A percentile compares a stretch with the other conserved stretches of the same genome.
Evolutionary conservation across 2,113 vertebrate species (phyloP).

Genomic region (Tamias sibiricus): DNA sequence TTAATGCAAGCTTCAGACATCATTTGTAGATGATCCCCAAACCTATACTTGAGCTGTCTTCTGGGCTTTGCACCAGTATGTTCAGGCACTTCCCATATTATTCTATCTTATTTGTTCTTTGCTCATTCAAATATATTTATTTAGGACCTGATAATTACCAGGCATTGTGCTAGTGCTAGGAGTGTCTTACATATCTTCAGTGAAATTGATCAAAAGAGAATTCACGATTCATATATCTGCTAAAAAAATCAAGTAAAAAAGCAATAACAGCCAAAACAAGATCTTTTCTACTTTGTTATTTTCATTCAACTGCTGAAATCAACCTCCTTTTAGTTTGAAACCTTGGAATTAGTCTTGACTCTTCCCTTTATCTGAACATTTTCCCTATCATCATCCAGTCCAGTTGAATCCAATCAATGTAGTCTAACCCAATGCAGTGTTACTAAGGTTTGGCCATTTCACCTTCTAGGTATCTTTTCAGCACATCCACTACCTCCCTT

Average conservation of each 20-base stretch:
- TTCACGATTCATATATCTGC: not conserved
- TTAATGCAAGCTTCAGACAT: not conserved
- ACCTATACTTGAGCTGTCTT: not conserved
- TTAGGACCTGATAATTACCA: not conserved
- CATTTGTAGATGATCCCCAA: not conserved
- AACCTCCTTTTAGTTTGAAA: not conserved
- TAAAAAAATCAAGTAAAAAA: not conserved
- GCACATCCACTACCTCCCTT: too few relatives aligned
- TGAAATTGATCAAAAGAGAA: constrained; percentile 37
- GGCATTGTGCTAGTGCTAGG: not conserved
- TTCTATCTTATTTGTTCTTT: constrained; percentile 36
- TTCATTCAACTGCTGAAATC: not conserved
- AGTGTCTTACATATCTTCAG: not conserved
- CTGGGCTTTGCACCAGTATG: not conserved
- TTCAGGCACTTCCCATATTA: not conserved
- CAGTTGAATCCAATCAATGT: not conserved
- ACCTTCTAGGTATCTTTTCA: not conserved
- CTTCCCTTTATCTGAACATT: not conserved
- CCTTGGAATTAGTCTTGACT: not conserved
- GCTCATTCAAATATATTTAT: not conserved
- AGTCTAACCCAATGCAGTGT: not conserved
- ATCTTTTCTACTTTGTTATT: not conserved
- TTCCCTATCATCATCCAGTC: not conserved
- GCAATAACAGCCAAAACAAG: not conserved
- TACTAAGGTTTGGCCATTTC: not conserved